Percentiles rank a stretch among this genome's conserved stretches.
phyloP scores from a whole-genome alignment of 2,888 invertebrate genomes.

The Gibbula magus region DNA sequence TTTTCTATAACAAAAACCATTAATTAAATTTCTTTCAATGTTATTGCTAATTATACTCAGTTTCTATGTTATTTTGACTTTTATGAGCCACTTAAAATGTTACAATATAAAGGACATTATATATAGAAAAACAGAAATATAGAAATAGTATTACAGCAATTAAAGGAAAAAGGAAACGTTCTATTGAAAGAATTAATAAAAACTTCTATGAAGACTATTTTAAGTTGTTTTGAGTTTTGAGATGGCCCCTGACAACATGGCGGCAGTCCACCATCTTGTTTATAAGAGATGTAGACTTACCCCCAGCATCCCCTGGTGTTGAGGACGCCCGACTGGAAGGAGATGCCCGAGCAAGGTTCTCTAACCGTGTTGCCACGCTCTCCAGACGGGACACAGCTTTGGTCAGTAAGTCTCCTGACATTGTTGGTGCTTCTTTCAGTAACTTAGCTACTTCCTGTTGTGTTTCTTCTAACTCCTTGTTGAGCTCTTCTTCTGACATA shows the following conservation, averaged over 20 bases:
- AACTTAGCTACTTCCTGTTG: slow-evolving; percentile 37
- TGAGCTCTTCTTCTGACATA: neutral
- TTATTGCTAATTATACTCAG: no score
- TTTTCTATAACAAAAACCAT: no score
- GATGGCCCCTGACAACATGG: neutral
- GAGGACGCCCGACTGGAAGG: slow-evolving; percentile 16
- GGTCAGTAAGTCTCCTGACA: slow-evolving; percentile 79
- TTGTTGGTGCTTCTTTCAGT: slow-evolving; percentile 39
- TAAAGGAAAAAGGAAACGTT: no score
- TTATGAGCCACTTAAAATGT: no score
- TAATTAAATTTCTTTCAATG: no score
- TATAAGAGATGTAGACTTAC: slow-evolving; percentile 24
- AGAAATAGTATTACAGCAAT: no score
- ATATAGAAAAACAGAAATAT: no score
- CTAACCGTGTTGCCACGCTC: slow-evolving; percentile 84
- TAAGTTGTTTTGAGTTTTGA: neutral
- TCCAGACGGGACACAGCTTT: slow-evolving; percentile 85
- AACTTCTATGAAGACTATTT: no score
- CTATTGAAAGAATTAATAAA: no score
- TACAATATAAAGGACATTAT: no score
- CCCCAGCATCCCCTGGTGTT: slow-evolving; percentile 33
- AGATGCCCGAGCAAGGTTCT: slow-evolving; percentile 45
- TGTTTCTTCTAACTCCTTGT: slow-evolving; percentile 28
- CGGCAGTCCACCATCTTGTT: neutral
- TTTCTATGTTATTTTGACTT: no score